phyloP scores from a whole-genome alignment of 2,113 vertebrate genomes.

The Aldabrachelys gigantea region DNA sequence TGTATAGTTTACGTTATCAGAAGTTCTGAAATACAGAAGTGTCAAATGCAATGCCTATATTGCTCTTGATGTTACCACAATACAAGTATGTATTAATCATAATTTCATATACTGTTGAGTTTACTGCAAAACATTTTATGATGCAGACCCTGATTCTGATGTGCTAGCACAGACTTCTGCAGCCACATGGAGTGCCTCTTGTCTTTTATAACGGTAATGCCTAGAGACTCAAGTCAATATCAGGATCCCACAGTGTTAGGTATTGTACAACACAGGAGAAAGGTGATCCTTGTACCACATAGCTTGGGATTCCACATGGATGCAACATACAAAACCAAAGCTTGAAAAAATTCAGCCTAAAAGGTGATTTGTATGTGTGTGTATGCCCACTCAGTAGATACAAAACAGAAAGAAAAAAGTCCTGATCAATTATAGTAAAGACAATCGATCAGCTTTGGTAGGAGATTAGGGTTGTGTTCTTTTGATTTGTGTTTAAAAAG shows the following conservation, averaged over 20 bases:
- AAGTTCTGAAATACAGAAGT: background rate
- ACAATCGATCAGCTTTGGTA: background rate
- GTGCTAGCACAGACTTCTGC: background rate
- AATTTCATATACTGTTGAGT: background rate
- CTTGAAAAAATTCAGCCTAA: background rate
- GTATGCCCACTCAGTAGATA: rapidly evolving
- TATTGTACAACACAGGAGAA: background rate
- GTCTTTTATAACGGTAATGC: background rate
- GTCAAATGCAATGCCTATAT: background rate
- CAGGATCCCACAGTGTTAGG: background rate
- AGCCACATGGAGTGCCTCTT: background rate
- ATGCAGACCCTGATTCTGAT: background rate
- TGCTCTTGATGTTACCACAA: background rate
- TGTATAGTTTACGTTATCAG: background rate
- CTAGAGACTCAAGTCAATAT: background rate
- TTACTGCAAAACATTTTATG: background rate
- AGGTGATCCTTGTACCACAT: background rate
- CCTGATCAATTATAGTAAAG: background rate
- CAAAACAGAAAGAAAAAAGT: background rate
- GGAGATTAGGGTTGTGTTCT: background rate
- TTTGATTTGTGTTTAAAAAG: background rate
- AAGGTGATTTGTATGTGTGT: background rate
- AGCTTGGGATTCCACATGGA: background rate
- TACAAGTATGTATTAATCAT: background rate
- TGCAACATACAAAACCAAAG: background rate